Evolutionary conservation across 2,888 invertebrate species (phyloP), one percentile per base, ranked within the genome.

Genomic region (Anoplius nigerrimus): DNA sequence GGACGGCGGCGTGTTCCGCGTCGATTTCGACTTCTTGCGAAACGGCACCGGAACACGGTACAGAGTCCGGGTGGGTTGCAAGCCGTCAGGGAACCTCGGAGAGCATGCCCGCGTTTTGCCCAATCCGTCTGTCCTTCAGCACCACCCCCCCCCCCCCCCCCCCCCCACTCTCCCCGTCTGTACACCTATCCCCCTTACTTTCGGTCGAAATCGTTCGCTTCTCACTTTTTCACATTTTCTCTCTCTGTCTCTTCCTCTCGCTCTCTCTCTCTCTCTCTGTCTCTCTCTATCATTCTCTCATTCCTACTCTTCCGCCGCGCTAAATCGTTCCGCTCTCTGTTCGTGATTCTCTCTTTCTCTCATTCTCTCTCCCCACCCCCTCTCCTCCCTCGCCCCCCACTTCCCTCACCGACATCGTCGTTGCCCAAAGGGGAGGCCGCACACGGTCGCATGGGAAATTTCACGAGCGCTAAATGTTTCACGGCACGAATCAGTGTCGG

Each of bases 371-470:
- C 21, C 55, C 15, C 20, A 18, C 21, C 34, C 15, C 34, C 42
- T 13, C 16, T 42, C 18, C 15, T 56, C 21, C 16, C 24, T 27
- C 55, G 15, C 24, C 55, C 15, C 5, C 20, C 24, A 24, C 11
- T 34, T 15, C 34, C 16, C 18, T 16, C 15, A 34, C 18, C 55
- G 34, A 1, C 18, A 1, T 13, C 13, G 11, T 13, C 18, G 11
- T 48, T 20, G 48, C 48, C 48, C 48, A 16, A 16, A 3, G 48
- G 48, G 18, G 11, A 2, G 20, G 48, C 48, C 16, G 20, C n/a
- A n/a, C 48, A 3, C 2, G 16, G 80, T 81, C 84, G 82, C 83
- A 81, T 83, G 84, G 84, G 84, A 84, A 84, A 84, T 84, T 84
- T 75, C 79, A 69, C 76, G 73, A 62, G 66, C 69, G 73, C 77